These are phyloP conservation scores for Anas bernieri DNA, from an alignment of 2,797 vertebrate species.

Conservation along the genomic window DNA sequence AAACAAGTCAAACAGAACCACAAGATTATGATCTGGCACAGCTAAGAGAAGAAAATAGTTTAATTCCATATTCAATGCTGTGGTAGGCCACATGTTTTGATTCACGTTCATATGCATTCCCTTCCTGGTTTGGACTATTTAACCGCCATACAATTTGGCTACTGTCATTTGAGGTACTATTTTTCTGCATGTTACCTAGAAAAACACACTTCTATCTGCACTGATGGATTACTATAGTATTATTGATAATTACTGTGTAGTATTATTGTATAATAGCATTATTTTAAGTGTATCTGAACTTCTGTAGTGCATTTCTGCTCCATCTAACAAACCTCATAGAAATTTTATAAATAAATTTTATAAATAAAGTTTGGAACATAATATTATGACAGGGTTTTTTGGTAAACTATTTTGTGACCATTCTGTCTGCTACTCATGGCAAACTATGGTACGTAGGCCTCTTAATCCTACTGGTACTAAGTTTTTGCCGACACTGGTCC, in stretches of 20 bases:
- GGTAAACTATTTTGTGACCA: not conserved
- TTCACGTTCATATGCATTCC: not conserved
- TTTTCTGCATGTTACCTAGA: not conserved
- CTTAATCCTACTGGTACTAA: not conserved
- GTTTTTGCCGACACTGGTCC: not conserved
- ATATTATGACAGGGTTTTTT: not conserved
- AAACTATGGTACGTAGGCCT: not conserved
- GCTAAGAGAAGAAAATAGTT: not conserved
- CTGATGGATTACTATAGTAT: not conserved
- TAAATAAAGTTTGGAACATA: not conserved
- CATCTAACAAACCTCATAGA: not conserved
- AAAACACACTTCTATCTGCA: not conserved
- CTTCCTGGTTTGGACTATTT: not conserved
- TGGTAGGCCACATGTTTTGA: slow-evolving; percentile 22
- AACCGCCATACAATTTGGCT: not conserved
- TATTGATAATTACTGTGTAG: not conserved
- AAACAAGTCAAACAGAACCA: not conserved
- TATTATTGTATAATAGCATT: not conserved
- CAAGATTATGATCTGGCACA: not conserved
- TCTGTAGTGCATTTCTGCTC: not conserved
- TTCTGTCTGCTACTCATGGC: not conserved
- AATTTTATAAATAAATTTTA: not conserved
- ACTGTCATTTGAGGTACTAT: not conserved
- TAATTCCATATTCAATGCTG: not conserved
- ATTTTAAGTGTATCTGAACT: not conserved